Evolutionary conservation across 1,140 invertebrate species (phyloP).

Genomic region (Drosophila bocki): DNA sequence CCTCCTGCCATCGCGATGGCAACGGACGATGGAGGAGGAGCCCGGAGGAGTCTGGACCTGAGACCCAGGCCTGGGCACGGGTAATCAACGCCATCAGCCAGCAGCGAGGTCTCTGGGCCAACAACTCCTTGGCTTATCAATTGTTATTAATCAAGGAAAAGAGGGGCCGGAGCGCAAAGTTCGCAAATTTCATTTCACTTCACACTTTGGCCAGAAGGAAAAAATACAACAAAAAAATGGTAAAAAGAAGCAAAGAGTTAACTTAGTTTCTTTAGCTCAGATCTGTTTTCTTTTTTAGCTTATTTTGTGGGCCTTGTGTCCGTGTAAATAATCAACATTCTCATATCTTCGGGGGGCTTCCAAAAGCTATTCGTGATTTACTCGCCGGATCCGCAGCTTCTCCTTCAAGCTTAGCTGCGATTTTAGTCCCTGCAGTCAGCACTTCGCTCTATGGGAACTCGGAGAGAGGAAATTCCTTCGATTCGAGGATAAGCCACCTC

Average conservation of each 20-base stretch:
- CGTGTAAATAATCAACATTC: conserved; percentile 84
- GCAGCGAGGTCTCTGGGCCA: conserved; percentile 36
- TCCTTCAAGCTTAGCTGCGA: conserved; percentile 5
- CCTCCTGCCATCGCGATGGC: conserved; percentile 13
- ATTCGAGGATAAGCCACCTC: conserved; percentile 57
- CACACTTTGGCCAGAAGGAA: conserved; percentile 63
- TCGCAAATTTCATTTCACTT: conserved; percentile 79
- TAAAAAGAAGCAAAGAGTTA: not conserved
- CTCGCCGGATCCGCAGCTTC: conserved; percentile 52
- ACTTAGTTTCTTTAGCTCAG: conserved; percentile 20
- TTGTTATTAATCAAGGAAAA: conserved; percentile 82
- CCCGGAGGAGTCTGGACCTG: conserved; percentile 4
- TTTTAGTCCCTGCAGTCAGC: conserved; percentile 49
- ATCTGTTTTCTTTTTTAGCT: conserved; percentile 20
- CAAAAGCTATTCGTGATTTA: conserved; percentile 82
- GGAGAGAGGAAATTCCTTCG: conserved; percentile 63
- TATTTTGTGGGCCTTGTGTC: conserved; percentile 16
- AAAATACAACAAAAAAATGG: not conserved
- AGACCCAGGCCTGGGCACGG: conserved; percentile 31
- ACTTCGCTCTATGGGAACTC: conserved; percentile 72
- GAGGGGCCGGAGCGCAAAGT: conserved; percentile 61
- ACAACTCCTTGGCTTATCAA: conserved; percentile 64
- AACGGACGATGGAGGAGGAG: not conserved
- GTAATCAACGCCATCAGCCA: conserved; percentile 78
- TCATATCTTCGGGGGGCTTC: conserved; percentile 71